Conservation (phyloP, 2,888 invertebrate species). For the Malthinus seriepunctatus region DNA sequence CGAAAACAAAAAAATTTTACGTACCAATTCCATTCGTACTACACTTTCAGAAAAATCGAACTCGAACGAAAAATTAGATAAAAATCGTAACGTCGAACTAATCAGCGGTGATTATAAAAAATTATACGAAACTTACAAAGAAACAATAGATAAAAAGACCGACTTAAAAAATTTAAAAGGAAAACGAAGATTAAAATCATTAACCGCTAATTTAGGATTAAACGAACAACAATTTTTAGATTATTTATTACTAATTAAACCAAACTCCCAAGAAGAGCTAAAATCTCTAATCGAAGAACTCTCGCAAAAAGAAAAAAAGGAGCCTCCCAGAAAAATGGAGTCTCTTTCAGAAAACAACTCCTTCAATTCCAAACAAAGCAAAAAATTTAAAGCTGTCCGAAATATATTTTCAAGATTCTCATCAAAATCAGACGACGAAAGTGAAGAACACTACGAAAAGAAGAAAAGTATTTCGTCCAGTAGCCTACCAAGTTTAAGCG, state of each 20-base stretch:
- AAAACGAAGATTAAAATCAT: conserved; percentile 39
- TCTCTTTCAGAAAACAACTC: conserved; percentile 42
- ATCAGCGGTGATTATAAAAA: conserved; percentile 41
- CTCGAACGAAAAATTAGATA: conserved; percentile 42
- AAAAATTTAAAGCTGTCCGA: conserved; percentile 43
- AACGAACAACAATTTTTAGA: conserved; percentile 50
- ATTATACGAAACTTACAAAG: conserved; percentile 44
- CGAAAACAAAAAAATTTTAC: conserved; percentile 50
- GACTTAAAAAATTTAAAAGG: conserved; percentile 29
- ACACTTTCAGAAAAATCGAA: conserved; percentile 47
- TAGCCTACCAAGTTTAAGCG: conserved; percentile 47
- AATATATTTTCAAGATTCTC: conserved; percentile 41
- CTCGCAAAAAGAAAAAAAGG: conserved; percentile 31
- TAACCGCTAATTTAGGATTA: conserved; percentile 45
- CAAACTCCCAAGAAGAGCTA: conserved; percentile 43
- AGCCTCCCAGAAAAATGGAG: conserved; percentile 33
- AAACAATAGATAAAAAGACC: conserved; percentile 23
- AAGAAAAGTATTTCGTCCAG: conserved; percentile 39
- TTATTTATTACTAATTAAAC: conserved; percentile 49
- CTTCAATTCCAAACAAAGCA: conserved; percentile 36
- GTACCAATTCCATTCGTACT: conserved; percentile 60
- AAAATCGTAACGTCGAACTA: conserved; percentile 33
- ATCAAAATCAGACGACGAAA: conserved; percentile 50
- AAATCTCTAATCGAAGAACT: conserved; percentile 40
- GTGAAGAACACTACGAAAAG: conserved; percentile 29